Evolutionary conservation across 2,113 vertebrate genomes (phyloP).

Genomic region (Nesoenas mayeri): DNA sequence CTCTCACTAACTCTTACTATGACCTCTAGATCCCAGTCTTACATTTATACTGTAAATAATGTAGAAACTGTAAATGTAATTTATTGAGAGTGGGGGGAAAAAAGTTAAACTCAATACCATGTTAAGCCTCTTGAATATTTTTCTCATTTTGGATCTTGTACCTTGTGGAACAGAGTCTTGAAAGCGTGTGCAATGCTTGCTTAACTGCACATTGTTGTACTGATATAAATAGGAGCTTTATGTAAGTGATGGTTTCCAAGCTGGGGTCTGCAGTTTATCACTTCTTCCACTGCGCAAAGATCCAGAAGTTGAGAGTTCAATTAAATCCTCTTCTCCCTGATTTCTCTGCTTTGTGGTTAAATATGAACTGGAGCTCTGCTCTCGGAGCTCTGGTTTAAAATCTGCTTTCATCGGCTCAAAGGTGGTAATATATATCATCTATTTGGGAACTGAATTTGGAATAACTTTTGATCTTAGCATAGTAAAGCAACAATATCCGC

Average conservation of each 20-base stretch:
- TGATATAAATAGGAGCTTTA: neutral
- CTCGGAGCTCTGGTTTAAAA: neutral
- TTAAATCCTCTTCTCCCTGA: neutral
- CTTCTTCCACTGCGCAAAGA: neutral
- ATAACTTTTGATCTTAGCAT: neutral
- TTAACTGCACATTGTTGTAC: neutral
- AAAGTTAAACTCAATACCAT: neutral
- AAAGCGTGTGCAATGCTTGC: neutral
- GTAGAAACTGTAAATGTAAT: neutral
- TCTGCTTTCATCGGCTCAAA: neutral
- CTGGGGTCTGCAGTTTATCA: neutral
- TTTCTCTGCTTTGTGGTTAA: neutral
- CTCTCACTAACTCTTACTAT: neutral
- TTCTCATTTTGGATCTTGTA: neutral
- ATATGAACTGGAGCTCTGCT: no score
- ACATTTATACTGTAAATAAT: neutral
- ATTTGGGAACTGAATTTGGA: neutral
- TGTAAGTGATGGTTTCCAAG: neutral
- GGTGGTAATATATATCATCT: neutral
- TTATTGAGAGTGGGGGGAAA: accelerated
- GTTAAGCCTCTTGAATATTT: neutral
- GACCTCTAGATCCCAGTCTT: neutral
- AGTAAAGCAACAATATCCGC: neutral
- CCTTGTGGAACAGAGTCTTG: neutral
- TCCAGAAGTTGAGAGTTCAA: neutral